A percentile compares a stretch with the other conserved stretches of the same genome.
These are phyloP conservation scores for Drosophila suboccidentalis DNA, from an alignment of 2,888 invertebrate genomes.

Conservation along the genomic window DNA sequence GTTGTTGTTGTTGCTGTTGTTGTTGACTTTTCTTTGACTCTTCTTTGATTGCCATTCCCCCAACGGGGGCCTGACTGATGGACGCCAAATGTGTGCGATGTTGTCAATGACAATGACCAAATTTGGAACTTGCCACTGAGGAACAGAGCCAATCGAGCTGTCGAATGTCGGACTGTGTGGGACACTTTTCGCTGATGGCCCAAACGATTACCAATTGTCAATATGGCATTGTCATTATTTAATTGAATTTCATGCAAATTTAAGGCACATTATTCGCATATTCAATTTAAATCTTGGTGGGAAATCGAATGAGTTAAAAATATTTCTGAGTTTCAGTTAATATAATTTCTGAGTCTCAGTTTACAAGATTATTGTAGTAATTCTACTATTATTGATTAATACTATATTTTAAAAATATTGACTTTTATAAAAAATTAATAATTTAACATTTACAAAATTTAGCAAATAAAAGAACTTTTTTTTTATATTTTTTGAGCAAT, in stretches of 20 bases:
- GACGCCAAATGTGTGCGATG: slow-evolving; percentile 57
- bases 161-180: slow-evolving; percentile 19
- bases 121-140: slow-evolving; percentile 44
- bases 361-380: too few species aligned
- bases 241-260: slow-evolving; percentile 46
- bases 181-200: slow-evolving; percentile 53
- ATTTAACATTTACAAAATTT: too few species aligned
- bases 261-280: slow-evolving; percentile 14
- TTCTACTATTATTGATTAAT: too few species aligned
- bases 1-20: slow-evolving; percentile 31
- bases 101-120: slow-evolving; percentile 58
- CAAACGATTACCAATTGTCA: slow-evolving; percentile 43
- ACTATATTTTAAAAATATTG: too few species aligned
- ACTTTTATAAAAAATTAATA: too few species aligned
- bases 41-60: slow-evolving; percentile 45
- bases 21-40: slow-evolving; percentile 11
- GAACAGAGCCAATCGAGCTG: slow-evolving; percentile 27
- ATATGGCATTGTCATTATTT: slow-evolving; percentile 48
- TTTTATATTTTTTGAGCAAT: background rate
- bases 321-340: background rate
- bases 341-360: too few species aligned
- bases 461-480: background rate
- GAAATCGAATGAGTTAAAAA: background rate
- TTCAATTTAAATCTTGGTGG: background rate
- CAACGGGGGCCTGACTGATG: slow-evolving; percentile 37